Percentiles rank a stretch among this genome's conserved stretches.
Evolutionary conservation across 2,113 vertebrate genomes (phyloP).

Genomic region (Antechinus flavipes): DNA sequence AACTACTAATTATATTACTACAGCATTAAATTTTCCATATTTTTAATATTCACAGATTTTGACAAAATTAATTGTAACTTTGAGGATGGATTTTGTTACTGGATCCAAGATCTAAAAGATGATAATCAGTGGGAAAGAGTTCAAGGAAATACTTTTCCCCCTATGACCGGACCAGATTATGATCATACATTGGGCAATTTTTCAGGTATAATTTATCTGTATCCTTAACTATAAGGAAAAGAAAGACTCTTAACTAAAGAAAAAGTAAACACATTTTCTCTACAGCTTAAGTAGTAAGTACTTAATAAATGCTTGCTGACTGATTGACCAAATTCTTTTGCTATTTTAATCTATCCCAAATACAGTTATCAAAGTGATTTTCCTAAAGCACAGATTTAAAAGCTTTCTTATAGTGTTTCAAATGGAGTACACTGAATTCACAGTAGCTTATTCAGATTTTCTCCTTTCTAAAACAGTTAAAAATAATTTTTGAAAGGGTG

Average conservation of each 20-base stretch:
- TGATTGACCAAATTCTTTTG: neutral
- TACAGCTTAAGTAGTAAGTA: neutral
- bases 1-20: neutral
- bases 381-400: neutral
- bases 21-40: neutral
- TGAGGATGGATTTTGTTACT: slow-evolving; percentile 92
- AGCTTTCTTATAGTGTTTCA: neutral
- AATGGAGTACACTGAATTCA: neutral
- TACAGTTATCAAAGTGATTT: neutral
- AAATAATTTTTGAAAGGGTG: neutral
- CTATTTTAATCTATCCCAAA: neutral
- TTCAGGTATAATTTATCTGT: slow-evolving; percentile 85
- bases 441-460: neutral
- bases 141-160: slow-evolving; percentile 82
- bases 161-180: slow-evolving; percentile 85
- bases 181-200: slow-evolving; percentile 93
- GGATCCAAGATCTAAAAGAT: slow-evolving; percentile 87
- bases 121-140: slow-evolving; percentile 89
- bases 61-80: slow-evolving; percentile 92
- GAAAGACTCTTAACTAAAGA: neutral
- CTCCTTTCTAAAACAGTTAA: neutral
- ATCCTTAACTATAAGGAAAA: neutral
- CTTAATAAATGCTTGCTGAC: neutral
- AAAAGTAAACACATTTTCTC: neutral
- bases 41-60: slow-evolving; percentile 84